Evolutionary conservation across 2,888 invertebrate genomes (phyloP).

Genomic region (Acanthopleura granulata): DNA sequence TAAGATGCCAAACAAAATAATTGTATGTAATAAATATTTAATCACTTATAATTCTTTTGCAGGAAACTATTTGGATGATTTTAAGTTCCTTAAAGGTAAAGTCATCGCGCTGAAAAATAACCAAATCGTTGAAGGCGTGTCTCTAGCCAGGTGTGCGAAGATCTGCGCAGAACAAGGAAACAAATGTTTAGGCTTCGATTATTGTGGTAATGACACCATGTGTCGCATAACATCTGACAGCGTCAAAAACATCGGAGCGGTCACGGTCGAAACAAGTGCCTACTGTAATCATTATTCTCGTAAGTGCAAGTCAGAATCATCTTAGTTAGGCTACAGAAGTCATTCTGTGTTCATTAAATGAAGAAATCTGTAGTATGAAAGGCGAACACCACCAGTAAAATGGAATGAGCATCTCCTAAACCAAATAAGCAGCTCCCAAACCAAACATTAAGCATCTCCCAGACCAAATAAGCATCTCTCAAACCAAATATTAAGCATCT

Average conservation of each 20-base stretch:
- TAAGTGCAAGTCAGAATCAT: slow-evolving; percentile 36
- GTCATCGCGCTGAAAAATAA: slow-evolving; percentile 39
- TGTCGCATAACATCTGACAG: slow-evolving; percentile 48
- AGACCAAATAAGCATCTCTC: too few species aligned
- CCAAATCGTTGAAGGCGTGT: slow-evolving; percentile 39
- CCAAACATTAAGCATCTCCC: too few species aligned
- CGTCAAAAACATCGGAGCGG: slow-evolving; percentile 43
- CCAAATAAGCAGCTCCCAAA: too few species aligned
- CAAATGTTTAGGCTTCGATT: slow-evolving; percentile 51
- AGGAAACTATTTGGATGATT: slow-evolving; percentile 55
- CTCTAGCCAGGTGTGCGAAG: slow-evolving; percentile 49
- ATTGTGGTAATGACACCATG: slow-evolving; percentile 50
- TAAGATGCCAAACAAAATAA: too few species aligned
- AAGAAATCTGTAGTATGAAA: too few species aligned
- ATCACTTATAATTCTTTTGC: background rate
- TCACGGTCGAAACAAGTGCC: slow-evolving; percentile 36
- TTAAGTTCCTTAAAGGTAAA: slow-evolving; percentile 33
- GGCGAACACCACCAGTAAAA: too few species aligned
- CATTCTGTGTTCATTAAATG: too few species aligned
- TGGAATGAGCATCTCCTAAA: too few species aligned
- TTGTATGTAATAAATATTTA: too few species aligned
- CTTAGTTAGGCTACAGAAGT: too few species aligned
- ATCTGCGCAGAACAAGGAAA: slow-evolving; percentile 47
- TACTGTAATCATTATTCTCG: slow-evolving; percentile 50
- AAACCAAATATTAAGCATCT: too few species aligned